Evolutionary conservation across 2,888 invertebrate genomes (phyloP).

Genomic region (Meganola albula): DNA sequence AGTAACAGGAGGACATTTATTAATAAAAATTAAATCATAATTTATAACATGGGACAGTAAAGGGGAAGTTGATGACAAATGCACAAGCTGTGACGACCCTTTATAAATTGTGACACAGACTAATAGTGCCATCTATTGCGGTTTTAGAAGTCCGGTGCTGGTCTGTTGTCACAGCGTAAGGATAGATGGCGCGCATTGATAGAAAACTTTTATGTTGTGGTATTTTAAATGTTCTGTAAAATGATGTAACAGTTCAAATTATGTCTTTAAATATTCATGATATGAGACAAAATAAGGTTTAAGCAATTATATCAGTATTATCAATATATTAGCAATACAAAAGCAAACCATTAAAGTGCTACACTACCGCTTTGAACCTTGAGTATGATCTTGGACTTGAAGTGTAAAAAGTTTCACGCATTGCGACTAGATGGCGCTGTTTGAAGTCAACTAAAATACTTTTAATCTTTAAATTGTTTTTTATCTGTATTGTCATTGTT

Average conservation of each 20-base stretch:
- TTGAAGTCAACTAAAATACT: background rate
- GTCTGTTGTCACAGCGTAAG: slow-evolving; percentile 40
- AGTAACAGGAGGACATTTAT: too few relatives aligned
- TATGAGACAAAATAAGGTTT: too few relatives aligned
- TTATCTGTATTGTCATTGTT: too few relatives aligned
- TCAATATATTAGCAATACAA: too few relatives aligned
- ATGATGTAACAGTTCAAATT: background rate
- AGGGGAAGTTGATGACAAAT: slow-evolving; percentile 54
- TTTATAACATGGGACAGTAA: slow-evolving; percentile 34
- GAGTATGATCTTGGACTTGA: too few relatives aligned
- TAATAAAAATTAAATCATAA: slow-evolving; percentile 65
- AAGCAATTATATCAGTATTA: too few relatives aligned
- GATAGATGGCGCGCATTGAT: too few relatives aligned
- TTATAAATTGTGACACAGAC: slow-evolving; percentile 50
- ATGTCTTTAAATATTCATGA: too few relatives aligned
- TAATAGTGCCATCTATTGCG: slow-evolving; percentile 71
- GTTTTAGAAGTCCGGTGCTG: slow-evolving; percentile 45
- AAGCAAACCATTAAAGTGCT: too few relatives aligned
- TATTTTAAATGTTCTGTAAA: background rate
- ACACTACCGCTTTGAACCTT: too few relatives aligned
- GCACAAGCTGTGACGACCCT: slow-evolving; percentile 57
- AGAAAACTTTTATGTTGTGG: too few relatives aligned
- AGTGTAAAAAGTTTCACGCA: slow-evolving; percentile 5
- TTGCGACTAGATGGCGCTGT: slow-evolving; percentile 11
- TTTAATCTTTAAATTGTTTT: too few relatives aligned